Evolutionary conservation across 2,797 vertebrate species (phyloP).

Genomic region (Neosilurus mollespiculum): DNA sequence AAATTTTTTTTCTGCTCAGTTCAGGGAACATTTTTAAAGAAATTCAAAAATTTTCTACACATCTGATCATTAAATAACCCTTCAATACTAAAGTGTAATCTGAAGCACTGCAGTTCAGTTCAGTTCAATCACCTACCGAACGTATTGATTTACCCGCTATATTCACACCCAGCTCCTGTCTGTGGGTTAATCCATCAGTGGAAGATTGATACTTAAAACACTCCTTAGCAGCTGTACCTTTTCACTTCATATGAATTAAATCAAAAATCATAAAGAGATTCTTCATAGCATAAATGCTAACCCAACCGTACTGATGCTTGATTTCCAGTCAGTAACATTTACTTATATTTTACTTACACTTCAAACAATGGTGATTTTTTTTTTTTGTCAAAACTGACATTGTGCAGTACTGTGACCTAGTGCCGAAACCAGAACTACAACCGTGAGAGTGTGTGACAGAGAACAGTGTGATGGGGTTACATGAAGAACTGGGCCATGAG

Average conservation of each 20-base stretch:
- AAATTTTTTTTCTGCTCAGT: neutral
- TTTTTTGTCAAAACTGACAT: too few relatives aligned
- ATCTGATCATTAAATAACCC: too few relatives aligned
- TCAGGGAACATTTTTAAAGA: neutral
- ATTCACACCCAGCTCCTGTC: neutral
- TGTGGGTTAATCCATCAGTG: neutral
- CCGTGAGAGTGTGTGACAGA: neutral
- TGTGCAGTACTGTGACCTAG: neutral
- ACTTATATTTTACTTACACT: neutral
- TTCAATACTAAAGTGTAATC: too few relatives aligned
- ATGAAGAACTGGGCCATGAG: slow-evolving; percentile 89
- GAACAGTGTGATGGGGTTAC: slow-evolving; percentile 63
- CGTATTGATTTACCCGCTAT: neutral
- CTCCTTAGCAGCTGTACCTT: neutral
- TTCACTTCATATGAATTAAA: too few relatives aligned
- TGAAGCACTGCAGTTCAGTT: neutral
- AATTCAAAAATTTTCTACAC: neutral
- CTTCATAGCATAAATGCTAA: neutral
- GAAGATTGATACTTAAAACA: neutral
- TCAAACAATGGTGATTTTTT: neutral
- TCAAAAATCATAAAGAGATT: neutral
- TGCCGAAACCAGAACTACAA: neutral
- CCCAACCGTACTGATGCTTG: neutral
- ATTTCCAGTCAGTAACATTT: slow-evolving; percentile 15
- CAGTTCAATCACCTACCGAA: neutral